These are phyloP conservation scores for Diplosoma virens DNA, from an alignment of 23 tunicate genomes.

Conservation along the genomic window DNA sequence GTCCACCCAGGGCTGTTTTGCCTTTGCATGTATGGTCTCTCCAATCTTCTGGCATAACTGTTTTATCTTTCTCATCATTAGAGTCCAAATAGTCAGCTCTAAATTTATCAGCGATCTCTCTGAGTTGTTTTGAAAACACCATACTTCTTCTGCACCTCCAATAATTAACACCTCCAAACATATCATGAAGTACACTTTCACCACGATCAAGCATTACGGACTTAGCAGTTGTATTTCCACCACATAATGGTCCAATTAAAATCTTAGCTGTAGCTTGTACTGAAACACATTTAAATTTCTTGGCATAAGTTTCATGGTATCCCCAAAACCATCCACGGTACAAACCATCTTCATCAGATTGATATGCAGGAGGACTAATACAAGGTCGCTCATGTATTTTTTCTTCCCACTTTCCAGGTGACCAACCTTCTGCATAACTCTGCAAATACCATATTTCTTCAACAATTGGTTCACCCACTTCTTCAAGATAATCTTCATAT, in stretches of 20 bases:
- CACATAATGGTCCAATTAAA: constrained; percentile 72
- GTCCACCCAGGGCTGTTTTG: constrained; percentile 73
- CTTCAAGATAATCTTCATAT: constrained; percentile 93
- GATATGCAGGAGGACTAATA: constrained; percentile 74
- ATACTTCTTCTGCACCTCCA: constrained; percentile 95
- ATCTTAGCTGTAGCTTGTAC: constrained; percentile 71
- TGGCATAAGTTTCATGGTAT: constrained; percentile 88
- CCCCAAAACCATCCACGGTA: constrained; percentile 99
- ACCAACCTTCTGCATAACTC: constrained; percentile 89
- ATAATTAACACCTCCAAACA: constrained; percentile 81
- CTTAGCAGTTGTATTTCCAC: constrained; percentile 88
- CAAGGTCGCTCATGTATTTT: constrained; percentile 92
- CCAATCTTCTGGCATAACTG: constrained; percentile 73
- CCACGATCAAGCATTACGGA: constrained; percentile 92
- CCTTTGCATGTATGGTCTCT: constrained; percentile 51
- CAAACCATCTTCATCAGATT: constrained; percentile 70
- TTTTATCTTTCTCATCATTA: constrained; percentile 72
- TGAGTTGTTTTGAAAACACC: constrained; percentile 67
- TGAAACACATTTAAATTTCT: constrained; percentile 95
- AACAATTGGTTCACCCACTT: constrained; percentile 73
- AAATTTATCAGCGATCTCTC: constrained; percentile 56
- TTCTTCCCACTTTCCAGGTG: constrained; percentile 83
- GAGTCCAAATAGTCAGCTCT: constrained; percentile 62
- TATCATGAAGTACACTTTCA: constrained; percentile 88
- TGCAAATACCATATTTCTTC: constrained; percentile 99